Evolutionary conservation across 2,888 invertebrate genomes (phyloP), one percentile per base, ranked within the genome.

Genomic region (Acronicta alni): DNA sequence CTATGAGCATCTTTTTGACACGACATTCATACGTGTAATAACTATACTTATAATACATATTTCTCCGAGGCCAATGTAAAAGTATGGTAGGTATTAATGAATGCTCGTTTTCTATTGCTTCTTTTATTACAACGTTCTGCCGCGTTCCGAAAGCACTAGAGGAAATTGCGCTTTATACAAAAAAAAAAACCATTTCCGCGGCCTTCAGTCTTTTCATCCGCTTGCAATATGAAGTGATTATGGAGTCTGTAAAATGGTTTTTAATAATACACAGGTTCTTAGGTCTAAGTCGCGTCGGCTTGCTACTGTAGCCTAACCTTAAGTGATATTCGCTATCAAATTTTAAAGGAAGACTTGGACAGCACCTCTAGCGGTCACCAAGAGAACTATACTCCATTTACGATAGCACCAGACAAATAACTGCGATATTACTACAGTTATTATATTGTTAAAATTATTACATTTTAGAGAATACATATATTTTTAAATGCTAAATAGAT

Each of bases 151-250:
- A 75, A 76, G 70, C 63, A 70, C 62, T 56, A 55, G 43, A 60
- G 79, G 72, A 80, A 79, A 80, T 74, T 81, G 71, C 74, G 72
- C 57, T 73, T 61, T 69, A 20, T 56, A 61, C 65, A 66, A 66
- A 57, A 67, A 77, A n/a, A 75, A 63, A 70, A 52, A 54, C 43
- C 42, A 30, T 53, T 48, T 41, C 41, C 43, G 15, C n/a, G 37
- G 45, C 63, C 58, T 65, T 49, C 41, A 69, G 51, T 64, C 44
- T 68, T 52, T 79, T 68, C 58, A 77, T 72, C 59, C 54, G 58
- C 63, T 47, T 62, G 57, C 30, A 42, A 16, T 53, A 38, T 35
- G 26, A 30, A 42, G 42, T 48, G 26, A 66, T 65, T 65, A 64
- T 44, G 32, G 49, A 74, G 58, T 49, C 30, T 44, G 58, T 44